Conservation (phyloP, 2,888 invertebrate genomes). For the Limenitis arthemis region DNA sequence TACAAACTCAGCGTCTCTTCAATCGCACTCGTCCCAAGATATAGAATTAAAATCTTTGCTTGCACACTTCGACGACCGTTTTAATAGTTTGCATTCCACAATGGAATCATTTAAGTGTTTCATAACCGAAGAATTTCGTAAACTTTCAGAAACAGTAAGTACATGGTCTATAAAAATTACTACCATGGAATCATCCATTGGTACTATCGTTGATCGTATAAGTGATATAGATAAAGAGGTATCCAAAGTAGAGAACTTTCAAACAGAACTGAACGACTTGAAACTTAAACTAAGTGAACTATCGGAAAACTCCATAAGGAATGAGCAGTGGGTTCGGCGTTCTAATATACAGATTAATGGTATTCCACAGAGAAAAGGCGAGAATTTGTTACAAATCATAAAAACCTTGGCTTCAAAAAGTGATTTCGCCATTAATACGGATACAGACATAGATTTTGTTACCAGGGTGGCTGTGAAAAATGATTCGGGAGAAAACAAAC, state of each 20-base stretch:
- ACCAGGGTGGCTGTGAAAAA: not conserved
- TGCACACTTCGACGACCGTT: not conserved
- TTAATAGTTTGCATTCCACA: not conserved
- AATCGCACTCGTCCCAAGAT: too few species aligned
- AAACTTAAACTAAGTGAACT: not conserved
- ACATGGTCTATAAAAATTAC: not conserved
- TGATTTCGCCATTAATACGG: not conserved
- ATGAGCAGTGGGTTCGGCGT: not conserved
- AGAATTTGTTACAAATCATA: too few species aligned
- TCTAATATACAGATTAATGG: not conserved
- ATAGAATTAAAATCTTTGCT: not conserved
- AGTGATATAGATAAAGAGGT: not conserved
- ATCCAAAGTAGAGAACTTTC: not conserved
- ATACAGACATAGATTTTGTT: not conserved
- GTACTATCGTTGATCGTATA: not conserved
- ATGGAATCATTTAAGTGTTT: not conserved
- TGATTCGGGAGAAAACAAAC: not conserved
- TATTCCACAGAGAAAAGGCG: too few species aligned
- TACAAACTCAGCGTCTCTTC: too few species aligned
- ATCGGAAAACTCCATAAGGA: not conserved
- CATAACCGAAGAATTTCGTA: not conserved
- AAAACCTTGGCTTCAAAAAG: not conserved
- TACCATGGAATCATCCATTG: not conserved
- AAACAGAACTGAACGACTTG: not conserved
- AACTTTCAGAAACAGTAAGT: not conserved